Conservation (phyloP, 2,797 vertebrate species). For the Somateria mollissima region DNA sequence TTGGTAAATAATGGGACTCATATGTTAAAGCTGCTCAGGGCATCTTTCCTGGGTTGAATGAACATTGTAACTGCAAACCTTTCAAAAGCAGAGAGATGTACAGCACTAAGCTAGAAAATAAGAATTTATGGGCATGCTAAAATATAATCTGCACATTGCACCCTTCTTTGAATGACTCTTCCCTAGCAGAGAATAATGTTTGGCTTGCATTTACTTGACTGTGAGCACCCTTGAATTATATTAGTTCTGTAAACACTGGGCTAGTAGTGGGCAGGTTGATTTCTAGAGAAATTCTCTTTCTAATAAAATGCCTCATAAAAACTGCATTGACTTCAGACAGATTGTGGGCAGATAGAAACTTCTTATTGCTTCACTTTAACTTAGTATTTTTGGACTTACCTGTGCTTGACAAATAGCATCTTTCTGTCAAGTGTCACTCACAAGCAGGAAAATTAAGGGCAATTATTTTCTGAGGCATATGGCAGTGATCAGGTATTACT, state of each 20-base stretch:
- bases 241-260: not conserved
- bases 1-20: not conserved
- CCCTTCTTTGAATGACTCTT: not conserved
- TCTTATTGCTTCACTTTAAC: not conserved
- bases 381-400: not conserved
- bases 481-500: not conserved
- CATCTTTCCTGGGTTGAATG: not conserved
- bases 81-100: not conserved
- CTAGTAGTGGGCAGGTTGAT: not conserved
- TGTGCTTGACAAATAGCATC: not conserved
- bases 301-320: slow-evolving; percentile 42
- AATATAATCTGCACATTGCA: not conserved
- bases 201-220: not conserved
- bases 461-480: not conserved
- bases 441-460: not conserved
- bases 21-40: not conserved
- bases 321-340: not conserved
- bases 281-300: not conserved
- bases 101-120: not conserved
- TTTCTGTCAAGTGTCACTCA: not conserved
- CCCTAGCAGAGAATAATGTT: not conserved
- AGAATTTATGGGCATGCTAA: not conserved
- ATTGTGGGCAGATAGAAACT: not conserved
- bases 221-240: not conserved
- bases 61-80: not conserved